These are phyloP conservation scores for Pachymerium ferrugineum DNA, from an alignment of 2,888 invertebrate species.

Conservation along the genomic window DNA sequence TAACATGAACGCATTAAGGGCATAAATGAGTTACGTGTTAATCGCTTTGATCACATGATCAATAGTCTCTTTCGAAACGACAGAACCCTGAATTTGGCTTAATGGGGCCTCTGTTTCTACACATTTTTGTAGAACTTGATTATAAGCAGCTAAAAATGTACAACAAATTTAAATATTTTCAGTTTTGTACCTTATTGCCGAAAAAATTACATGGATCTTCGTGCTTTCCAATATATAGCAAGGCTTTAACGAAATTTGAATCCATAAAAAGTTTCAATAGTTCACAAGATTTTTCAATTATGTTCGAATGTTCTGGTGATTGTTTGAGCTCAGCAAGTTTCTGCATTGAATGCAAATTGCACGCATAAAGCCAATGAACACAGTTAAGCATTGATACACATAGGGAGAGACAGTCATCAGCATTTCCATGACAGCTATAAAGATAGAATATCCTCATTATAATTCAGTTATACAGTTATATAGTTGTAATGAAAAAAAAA, in stretches of 20 bases:
- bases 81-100: conserved; percentile 37
- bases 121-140: conserved; percentile 68
- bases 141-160: conserved; percentile 54
- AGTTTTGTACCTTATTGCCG: not conserved
- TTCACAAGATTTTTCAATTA: conserved; percentile 45
- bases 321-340: conserved; percentile 43
- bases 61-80: conserved; percentile 39
- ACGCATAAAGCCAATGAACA: conserved; percentile 42
- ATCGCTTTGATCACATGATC: conserved; percentile 38
- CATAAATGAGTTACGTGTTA: conserved; percentile 33
- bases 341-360: conserved; percentile 44
- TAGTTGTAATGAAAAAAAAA: too few species aligned
- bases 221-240: conserved; percentile 47
- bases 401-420: conserved; percentile 74
- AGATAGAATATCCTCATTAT: conserved; percentile 7
- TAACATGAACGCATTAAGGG: not conserved
- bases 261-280: conserved; percentile 44
- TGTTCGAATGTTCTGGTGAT: conserved; percentile 43
- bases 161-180: not conserved
- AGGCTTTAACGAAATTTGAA: conserved; percentile 44
- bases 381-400: conserved; percentile 64
- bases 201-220: conserved; percentile 56
- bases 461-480: too few species aligned
- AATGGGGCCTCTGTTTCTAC: conserved; percentile 58
- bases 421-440: conserved; percentile 54